Evolutionary conservation across 2,888 invertebrate genomes (phyloP), one percentile per base, ranked within the genome.

Genomic region (Rhopalosiphum nymphaeae): DNA sequence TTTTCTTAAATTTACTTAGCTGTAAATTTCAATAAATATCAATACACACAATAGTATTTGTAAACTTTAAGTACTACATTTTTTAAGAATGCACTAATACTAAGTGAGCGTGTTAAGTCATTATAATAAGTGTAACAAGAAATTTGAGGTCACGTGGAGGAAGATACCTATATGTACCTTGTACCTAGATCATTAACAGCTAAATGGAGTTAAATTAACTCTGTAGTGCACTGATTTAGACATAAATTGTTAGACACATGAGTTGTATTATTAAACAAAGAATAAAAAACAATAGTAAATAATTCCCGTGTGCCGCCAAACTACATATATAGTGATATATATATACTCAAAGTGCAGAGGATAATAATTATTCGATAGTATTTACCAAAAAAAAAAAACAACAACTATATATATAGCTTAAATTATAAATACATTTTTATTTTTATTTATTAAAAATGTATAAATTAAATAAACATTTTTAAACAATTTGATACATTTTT

Each of bases 131-230:
- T 36, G 78, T 78, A 78, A 36, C 78, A 21, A 78, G 78, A 78
- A 36, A 78, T 36, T 21, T 21, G 1, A 78, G 36, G 78, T 78
- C 78, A 36, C 78, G 21, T 0, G 36, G 36, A 36, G 21, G 78
- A 78, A 78, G 36, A 78, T 21, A 78, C 78, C 67, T 67, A 67
- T 5, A 67, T n/a, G 49, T 88, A 88, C 21, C 49, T 88, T n/a
- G 49, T 88, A 88, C 21, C 36, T 88, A 88, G 25, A 25, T 56
- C 42, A 42, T 57, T 89, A 89, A 89, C 42, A 53, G n/a, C 26
- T 56, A 89, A 89, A 89, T 89, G 0, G 11, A 57, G 57, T 89
- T 26, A 57, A 89, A 89, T 57, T 89, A 57, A 89, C 78, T 21
- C 21, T 78, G 36, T 36, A 78, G 78, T 21, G 9, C 78, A 78